phyloP scores from a whole-genome alignment of 2,113 vertebrate genomes.

The Trogon melanurus region DNA sequence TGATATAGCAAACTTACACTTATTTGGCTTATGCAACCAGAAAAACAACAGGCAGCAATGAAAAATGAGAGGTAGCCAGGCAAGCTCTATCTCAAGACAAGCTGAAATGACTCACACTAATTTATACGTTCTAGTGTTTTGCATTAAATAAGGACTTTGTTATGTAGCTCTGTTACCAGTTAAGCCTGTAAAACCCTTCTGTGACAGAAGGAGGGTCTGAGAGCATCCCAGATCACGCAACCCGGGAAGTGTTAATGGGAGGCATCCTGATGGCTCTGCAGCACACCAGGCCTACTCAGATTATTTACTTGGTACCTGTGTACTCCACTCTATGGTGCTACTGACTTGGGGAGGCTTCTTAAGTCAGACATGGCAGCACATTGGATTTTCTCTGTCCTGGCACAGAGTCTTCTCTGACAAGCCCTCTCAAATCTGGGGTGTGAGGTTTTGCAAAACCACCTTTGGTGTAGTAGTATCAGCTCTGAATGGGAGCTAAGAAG shows the following conservation, averaged over 20 bases:
- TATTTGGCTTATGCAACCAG: neutral
- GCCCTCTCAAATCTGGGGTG: neutral
- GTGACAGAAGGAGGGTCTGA: neutral
- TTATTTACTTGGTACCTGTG: neutral
- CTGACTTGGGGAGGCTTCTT: neutral
- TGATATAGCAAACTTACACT: neutral
- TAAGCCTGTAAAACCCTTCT: neutral
- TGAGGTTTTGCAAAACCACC: neutral
- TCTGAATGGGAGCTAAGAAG: neutral
- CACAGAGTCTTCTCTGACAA: neutral
- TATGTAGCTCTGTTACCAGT: neutral
- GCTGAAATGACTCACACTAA: neutral
- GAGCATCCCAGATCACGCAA: neutral
- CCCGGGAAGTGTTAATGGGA: neutral
- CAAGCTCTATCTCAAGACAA: neutral
- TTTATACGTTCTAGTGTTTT: neutral
- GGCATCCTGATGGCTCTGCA: neutral
- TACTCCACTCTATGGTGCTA: neutral
- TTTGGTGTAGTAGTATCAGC: neutral
- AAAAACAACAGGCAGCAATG: neutral
- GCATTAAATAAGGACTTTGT: slow-evolving; percentile 17
- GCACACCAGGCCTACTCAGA: neutral
- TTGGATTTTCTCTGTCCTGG: neutral
- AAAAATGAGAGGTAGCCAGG: slow-evolving; percentile 5
- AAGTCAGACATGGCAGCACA: neutral